A percentile compares a stretch with the other conserved stretches of the same genome.
phyloP scores from a whole-genome alignment of 2,797 vertebrate genomes.

The Chrosomus eos region DNA sequence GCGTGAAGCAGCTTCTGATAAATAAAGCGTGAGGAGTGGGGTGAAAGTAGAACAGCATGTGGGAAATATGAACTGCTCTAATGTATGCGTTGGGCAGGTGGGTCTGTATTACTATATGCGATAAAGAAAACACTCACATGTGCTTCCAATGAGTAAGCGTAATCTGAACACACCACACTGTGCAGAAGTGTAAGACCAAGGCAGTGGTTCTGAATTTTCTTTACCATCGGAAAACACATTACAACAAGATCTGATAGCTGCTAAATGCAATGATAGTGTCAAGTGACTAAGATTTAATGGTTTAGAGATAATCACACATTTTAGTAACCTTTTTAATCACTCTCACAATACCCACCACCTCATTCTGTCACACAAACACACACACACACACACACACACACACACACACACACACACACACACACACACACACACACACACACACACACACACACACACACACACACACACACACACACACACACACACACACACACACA shows the following conservation, averaged over 20 bases:
- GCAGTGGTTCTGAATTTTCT: background rate
- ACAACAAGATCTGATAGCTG: background rate
- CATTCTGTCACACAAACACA: background rate
- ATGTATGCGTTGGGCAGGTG: slow-evolving; percentile 20
- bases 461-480: background rate
- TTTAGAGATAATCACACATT: background rate
- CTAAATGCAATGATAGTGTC: slow-evolving; percentile 49
- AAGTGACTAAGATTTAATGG: background rate
- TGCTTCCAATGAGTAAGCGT: background rate
- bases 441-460: background rate
- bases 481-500: background rate
- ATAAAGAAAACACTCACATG: background rate
- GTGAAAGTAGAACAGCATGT: slow-evolving; percentile 25
- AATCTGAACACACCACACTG: background rate
- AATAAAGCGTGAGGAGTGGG: slow-evolving; percentile 11
- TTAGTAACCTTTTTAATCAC: slow-evolving; percentile 1
- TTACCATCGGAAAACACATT: slow-evolving; percentile 7
- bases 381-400: background rate
- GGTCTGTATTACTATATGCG: slow-evolving; percentile 21
- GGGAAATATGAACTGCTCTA: slow-evolving; percentile 43
- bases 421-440: background rate
- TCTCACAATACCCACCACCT: background rate
- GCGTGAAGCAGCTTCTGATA: background rate
- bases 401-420: background rate
- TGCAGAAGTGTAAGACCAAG: background rate